These are phyloP conservation scores for Trypoxylon attenuatum DNA, from an alignment of 2,888 invertebrate genomes.

Conservation along the genomic window DNA sequence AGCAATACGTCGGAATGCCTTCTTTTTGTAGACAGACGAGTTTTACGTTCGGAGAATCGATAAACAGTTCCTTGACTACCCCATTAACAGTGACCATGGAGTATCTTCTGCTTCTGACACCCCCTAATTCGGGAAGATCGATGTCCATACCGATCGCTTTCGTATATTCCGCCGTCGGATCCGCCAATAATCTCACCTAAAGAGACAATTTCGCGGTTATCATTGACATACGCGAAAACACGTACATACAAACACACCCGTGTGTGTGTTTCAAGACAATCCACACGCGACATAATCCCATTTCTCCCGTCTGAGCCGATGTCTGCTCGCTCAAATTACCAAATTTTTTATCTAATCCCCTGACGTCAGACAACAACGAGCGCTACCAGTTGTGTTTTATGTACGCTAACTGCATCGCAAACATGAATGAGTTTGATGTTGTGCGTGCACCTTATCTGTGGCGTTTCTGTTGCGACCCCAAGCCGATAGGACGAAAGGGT, in stretches of 20 bases:
- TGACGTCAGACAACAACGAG: no score
- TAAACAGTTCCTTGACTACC: constrained; percentile 73
- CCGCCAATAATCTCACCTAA: constrained; percentile 74
- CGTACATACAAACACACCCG: no score
- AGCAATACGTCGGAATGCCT: constrained; percentile 32
- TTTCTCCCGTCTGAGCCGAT: no score
- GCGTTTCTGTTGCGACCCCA: constrained; percentile 74
- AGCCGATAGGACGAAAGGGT: constrained; percentile 76
- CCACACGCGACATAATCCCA: no score
- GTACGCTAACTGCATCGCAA: no score
- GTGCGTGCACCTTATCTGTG: constrained; percentile 69
- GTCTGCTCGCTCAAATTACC: no score
- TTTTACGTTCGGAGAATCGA: constrained; percentile 63
- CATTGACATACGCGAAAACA: no score
- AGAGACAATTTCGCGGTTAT: constrained; percentile 3
- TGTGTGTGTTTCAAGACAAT: no score
- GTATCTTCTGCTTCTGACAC: constrained; percentile 74
- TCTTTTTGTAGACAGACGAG: constrained; percentile 34
- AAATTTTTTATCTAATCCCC: no score
- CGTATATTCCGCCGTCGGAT: constrained; percentile 74
- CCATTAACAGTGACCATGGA: constrained; percentile 76
- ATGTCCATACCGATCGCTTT: constrained; percentile 74
- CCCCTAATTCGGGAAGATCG: constrained; percentile 74
- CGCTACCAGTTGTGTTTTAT: no score
- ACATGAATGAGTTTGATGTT: no score